These are phyloP conservation scores for Podocnemis expansa DNA, from an alignment of 2,113 vertebrate genomes.

Conservation along the genomic window DNA sequence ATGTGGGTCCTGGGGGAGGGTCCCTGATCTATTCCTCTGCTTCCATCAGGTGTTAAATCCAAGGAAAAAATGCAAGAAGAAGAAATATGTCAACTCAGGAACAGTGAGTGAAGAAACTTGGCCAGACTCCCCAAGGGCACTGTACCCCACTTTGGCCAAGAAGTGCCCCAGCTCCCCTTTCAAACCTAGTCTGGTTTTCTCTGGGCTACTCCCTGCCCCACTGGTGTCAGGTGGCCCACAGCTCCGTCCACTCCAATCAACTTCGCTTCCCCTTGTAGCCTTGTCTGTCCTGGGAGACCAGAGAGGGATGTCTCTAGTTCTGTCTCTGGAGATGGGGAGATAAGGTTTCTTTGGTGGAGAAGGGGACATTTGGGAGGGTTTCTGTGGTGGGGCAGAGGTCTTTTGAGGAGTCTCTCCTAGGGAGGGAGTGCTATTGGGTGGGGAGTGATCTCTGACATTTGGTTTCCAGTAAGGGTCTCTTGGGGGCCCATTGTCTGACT, in stretches of 20 bases:
- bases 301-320: too few relatives aligned
- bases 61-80: constrained; percentile 98
- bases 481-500: not conserved
- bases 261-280: not conserved
- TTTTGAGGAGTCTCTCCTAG: too few relatives aligned
- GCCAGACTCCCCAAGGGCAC: not conserved
- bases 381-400: not conserved
- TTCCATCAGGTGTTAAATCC: constrained; percentile 91
- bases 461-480: not conserved
- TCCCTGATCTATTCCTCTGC: not conserved
- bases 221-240: not conserved
- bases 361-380: not conserved
- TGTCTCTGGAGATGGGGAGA: not conserved
- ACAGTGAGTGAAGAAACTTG: constrained; percentile 84
- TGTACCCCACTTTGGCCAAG: not conserved
- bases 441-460: too few relatives aligned
- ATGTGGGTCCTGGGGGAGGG: too few relatives aligned
- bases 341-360: not conserved
- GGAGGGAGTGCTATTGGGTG: too few relatives aligned
- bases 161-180: not conserved
- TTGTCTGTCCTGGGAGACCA: too few relatives aligned
- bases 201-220: not conserved
- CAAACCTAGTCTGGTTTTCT: not conserved
- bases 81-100: constrained; percentile 98
- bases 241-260: not conserved